These are phyloP conservation scores for Gryllus longicercus DNA, from an alignment of 2,888 invertebrate species.

Conservation along the genomic window DNA sequence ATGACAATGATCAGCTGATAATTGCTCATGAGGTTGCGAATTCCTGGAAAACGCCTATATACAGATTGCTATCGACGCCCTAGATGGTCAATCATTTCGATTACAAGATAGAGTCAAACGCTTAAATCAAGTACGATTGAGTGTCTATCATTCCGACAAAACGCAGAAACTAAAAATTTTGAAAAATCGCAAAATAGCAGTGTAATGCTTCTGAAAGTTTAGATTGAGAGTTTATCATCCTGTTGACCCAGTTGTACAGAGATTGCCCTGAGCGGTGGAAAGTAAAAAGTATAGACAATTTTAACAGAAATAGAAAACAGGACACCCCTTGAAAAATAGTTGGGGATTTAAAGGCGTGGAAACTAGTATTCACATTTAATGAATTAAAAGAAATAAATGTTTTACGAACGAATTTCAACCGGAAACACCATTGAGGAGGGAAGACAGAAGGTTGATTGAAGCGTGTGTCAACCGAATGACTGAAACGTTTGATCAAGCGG, in stretches of 20 bases:
- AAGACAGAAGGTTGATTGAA: neutral
- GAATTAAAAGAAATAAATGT: neutral
- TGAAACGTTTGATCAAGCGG: no score
- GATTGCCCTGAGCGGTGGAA: constrained; percentile 39
- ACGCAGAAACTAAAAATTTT: neutral
- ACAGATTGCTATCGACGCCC: no score
- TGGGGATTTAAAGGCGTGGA: neutral
- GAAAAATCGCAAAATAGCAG: neutral
- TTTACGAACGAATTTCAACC: neutral
- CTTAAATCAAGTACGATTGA: no score
- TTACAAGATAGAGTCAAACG: no score
- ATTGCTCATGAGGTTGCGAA: no score
- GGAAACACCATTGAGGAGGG: constrained; percentile 22
- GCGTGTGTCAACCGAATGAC: no score
- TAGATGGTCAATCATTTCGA: no score
- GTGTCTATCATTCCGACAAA: neutral
- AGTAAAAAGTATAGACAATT: constrained; percentile 25
- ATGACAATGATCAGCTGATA: no score
- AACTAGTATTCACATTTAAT: neutral
- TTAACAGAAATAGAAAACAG: constrained; percentile 38
- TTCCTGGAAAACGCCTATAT: no score
- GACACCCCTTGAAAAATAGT: constrained; percentile 40
- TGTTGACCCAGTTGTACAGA: constrained; percentile 40
- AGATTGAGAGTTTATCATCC: constrained; percentile 34
- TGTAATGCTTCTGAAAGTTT: constrained; percentile 25